These are phyloP conservation scores for Callospermophilus lateralis DNA, from an alignment of 2,113 vertebrate species.

Conservation along the genomic window DNA sequence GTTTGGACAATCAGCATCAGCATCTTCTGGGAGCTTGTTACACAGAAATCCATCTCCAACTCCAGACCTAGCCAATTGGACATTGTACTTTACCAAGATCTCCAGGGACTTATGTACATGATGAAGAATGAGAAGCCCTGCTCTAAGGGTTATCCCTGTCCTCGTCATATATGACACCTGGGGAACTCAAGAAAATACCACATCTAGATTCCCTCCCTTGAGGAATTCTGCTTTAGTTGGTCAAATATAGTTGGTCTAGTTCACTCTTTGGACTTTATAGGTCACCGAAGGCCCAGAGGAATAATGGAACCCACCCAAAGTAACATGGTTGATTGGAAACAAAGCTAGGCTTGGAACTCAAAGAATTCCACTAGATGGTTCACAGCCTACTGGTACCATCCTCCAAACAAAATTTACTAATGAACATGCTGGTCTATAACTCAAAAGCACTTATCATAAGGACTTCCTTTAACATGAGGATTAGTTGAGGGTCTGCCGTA, in stretches of 20 bases:
- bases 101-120: rapidly evolving
- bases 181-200: neutral
- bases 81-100: neutral
- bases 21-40: neutral
- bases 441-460: neutral
- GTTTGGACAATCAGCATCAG: neutral
- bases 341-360: neutral
- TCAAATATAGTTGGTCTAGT: neutral
- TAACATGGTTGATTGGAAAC: neutral
- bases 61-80: neutral
- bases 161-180: no score
- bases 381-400: no score
- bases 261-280: neutral
- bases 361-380: neutral
- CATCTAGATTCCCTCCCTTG: neutral
- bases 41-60: neutral
- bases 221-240: neutral
- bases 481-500: neutral
- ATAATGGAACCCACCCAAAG: neutral
- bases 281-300: neutral
- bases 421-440: no score
- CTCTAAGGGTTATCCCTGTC: neutral
- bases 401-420: neutral
- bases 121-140: neutral
- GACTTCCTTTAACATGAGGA: neutral